Evolutionary conservation across 2,113 vertebrate genomes (phyloP), one percentile per base, ranked within the genome.

Genomic region (Coptodon bakossiorum): DNA sequence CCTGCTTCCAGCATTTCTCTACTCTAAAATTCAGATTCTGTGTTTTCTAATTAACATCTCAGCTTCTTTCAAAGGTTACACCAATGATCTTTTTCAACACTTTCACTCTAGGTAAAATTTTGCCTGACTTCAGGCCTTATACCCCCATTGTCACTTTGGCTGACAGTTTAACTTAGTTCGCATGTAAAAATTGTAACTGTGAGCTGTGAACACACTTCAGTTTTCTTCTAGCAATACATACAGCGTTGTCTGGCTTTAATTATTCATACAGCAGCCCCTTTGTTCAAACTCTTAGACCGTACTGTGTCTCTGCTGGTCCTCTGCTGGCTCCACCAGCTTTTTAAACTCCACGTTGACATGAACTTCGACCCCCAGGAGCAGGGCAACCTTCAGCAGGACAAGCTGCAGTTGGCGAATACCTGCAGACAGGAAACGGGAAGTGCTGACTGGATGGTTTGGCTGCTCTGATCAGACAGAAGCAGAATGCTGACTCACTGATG

Each of bases 371-470:
- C 98, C 99, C 27, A 99, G 94, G 89, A 99, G 97, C 93, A 99
- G 95, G 56, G 98, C 98, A 31, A 99, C 97, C 95, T 99, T 99
- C 84, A 99, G 92, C 81, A 99, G 97, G 87, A 99, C 97, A 45
- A 99, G 94, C 90, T 99, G 99, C 79, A 99, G 97, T 94, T 98
- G 98, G 40, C 99, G 98, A 93, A 99, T 99, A 96, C 98, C 99
- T 99, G 91, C 45, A 76, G 12, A 87, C 27, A 79, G 59, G 7
- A 63, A 5, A 57, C 7, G 43, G 83, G 9, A 7, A 50, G 11
- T 3, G 8, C 34, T 88, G 57, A 86, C 3, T 24, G 17, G 11
- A 56, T 4, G 3, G 3, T 7, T 14, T 13, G 2, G 38, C 19
- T 9, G n/a, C 6, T 29, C 2, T 4, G 38, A 48, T 43, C 29